These are phyloP conservation scores for Aplodontia rufa DNA, from an alignment of 2,113 vertebrate genomes.

Conservation along the genomic window DNA sequence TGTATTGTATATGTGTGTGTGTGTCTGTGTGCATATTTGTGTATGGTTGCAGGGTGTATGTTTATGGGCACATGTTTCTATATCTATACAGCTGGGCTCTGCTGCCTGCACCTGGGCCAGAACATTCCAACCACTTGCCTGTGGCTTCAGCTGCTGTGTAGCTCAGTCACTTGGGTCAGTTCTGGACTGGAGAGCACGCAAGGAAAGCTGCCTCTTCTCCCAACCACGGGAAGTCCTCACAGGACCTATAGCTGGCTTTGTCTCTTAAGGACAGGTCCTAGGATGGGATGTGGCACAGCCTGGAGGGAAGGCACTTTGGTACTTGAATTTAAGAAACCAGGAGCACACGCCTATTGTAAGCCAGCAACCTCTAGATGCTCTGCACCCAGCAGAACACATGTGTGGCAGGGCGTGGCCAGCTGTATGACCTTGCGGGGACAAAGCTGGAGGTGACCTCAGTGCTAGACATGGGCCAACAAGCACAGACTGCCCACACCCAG, in stretches of 20 bases:
- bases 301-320: not conserved
- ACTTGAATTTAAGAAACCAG: not conserved
- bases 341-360: not conserved
- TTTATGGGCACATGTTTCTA: not conserved
- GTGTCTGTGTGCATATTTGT: no score
- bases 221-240: no score
- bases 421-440: not conserved
- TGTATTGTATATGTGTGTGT: not conserved
- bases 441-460: not conserved
- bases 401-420: not conserved
- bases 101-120: no score
- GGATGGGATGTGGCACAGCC: not conserved
- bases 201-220: not conserved
- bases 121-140: no score
- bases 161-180: not conserved
- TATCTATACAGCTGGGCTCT: not conserved
- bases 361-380: not conserved
- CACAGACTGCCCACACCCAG: fast-evolving
- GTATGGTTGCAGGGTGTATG: not conserved
- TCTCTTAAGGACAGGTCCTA: not conserved
- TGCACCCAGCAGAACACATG: no score
- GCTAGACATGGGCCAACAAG: not conserved
- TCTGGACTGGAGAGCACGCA: not conserved
- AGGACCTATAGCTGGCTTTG: no score
- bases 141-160: not conserved